A percentile compares a stretch with the other conserved stretches of the same genome.
These are phyloP conservation scores for Mesorhabditis belari DNA, from an alignment of 2,888 invertebrate species.

Conservation along the genomic window DNA sequence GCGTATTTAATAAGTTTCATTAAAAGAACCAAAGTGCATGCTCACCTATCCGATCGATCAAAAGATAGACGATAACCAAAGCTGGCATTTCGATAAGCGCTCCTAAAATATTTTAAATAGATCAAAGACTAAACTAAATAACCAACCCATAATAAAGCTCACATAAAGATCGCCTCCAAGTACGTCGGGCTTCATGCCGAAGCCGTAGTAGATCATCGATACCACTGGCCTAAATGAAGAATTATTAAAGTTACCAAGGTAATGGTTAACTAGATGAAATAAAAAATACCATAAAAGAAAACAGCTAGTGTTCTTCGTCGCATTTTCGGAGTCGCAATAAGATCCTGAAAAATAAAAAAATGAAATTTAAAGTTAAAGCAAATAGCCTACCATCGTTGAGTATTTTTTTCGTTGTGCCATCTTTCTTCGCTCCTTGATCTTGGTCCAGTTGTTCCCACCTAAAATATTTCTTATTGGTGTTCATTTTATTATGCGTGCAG, in stretches of 20 bases:
- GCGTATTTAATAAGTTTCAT: no score
- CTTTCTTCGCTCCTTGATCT: no score
- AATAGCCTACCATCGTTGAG: no score
- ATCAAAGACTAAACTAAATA: no score
- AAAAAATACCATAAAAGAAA: no score
- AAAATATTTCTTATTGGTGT: background rate
- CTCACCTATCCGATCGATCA: constrained; percentile 31
- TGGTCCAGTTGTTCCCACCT: constrained; percentile 33
- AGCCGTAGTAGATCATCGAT: constrained; percentile 79
- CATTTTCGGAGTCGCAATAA: constrained; percentile 46
- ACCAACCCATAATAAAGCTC: no score
- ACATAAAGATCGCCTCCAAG: constrained; percentile 71
- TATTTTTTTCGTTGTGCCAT: no score
- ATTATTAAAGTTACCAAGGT: background rate
- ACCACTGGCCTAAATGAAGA: constrained; percentile 64
- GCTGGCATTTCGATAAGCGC: constrained; percentile 55
- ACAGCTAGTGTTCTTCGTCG: constrained; percentile 39
- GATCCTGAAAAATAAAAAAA: no score
- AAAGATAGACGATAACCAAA: constrained; percentile 48
- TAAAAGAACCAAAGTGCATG: no score
- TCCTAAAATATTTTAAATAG: no score
- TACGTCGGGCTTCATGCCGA: constrained; percentile 76
- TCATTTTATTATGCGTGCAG: no score
- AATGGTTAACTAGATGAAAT: background rate
- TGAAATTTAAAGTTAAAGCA: no score